phyloP scores from a whole-genome alignment of 1,140 invertebrate species.

The Meteorus sp. region DNA sequence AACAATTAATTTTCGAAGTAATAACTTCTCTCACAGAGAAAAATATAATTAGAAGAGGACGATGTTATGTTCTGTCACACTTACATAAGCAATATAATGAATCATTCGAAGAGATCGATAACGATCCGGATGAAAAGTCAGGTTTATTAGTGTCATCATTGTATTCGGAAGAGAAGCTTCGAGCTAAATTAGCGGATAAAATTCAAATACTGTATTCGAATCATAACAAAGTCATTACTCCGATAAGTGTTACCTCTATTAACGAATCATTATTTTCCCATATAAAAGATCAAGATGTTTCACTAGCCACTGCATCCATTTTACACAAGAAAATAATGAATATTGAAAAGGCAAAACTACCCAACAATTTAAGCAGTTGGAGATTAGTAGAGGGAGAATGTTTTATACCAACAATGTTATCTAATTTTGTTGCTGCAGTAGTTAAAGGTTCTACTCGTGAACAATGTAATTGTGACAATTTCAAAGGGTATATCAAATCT shows the following conservation, averaged over 20 bases:
- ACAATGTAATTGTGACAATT: background rate
- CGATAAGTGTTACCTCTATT: slow-evolving; percentile 28
- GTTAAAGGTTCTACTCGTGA: slow-evolving; percentile 22
- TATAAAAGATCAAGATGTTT: slow-evolving; percentile 31
- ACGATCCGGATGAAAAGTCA: background rate
- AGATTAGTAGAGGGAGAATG: slow-evolving; percentile 33
- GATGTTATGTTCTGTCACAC: background rate
- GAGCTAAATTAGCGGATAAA: background rate
- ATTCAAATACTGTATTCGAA: background rate
- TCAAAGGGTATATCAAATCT: too few relatives aligned
- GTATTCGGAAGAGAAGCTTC: background rate
- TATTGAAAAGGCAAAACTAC: slow-evolving; percentile 25
- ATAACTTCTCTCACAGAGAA: background rate
- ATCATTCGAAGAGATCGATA: background rate
- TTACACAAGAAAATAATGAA: slow-evolving; percentile 27
- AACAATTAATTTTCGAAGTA: background rate
- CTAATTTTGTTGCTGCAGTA: slow-evolving; percentile 26
- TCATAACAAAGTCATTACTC: background rate
- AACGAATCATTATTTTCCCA: slow-evolving; percentile 34
- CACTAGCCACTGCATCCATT: slow-evolving; percentile 31
- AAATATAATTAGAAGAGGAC: background rate
- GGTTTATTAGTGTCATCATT: background rate
- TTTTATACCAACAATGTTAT: slow-evolving; percentile 18
- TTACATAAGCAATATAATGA: background rate
- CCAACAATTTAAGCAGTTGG: slow-evolving; percentile 30